phyloP scores from a whole-genome alignment of 1,140 invertebrate genomes.

The Conus ventricosus region DNA sequence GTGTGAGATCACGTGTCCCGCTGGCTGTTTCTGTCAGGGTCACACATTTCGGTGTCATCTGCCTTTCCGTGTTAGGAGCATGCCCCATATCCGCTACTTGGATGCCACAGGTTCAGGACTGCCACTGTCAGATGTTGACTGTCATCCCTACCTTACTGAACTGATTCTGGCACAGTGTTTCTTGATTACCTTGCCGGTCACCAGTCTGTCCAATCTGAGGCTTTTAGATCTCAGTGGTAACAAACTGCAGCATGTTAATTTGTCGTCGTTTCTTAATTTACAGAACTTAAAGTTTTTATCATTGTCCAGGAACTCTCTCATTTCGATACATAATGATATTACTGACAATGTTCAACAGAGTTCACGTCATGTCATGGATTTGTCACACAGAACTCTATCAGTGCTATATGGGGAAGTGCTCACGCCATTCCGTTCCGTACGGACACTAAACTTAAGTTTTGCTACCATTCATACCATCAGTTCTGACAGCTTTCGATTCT shows the following conservation, averaged over 20 bases:
- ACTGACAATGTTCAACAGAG: background rate
- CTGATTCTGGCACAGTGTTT: slow-evolving; percentile 9
- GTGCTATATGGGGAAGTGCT: background rate
- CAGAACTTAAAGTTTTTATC: too few species aligned
- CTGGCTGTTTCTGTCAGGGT: slow-evolving; percentile 15
- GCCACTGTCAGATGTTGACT: background rate
- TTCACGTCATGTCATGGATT: background rate
- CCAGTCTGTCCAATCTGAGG: slow-evolving; percentile 20
- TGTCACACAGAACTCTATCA: background rate
- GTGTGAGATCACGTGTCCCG: slow-evolving; percentile 27
- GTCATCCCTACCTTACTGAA: background rate
- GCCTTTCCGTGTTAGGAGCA: background rate
- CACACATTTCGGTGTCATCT: slow-evolving; percentile 12
- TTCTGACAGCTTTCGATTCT: background rate
- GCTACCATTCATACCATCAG: slow-evolving; percentile 3
- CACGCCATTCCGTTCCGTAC: background rate
- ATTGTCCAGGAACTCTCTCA: background rate
- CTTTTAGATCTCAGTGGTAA: slow-evolving; percentile 8
- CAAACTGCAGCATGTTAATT: too few species aligned
- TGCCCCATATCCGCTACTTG: slow-evolving; percentile 24
- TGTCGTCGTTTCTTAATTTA: too few species aligned
- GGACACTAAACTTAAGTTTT: slow-evolving; percentile 19
- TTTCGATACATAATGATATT: too few species aligned
- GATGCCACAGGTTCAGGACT: background rate
- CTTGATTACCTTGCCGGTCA: background rate